These are phyloP conservation scores for Tribolium madens DNA, from an alignment of 1,140 invertebrate genomes.

Conservation along the genomic window DNA sequence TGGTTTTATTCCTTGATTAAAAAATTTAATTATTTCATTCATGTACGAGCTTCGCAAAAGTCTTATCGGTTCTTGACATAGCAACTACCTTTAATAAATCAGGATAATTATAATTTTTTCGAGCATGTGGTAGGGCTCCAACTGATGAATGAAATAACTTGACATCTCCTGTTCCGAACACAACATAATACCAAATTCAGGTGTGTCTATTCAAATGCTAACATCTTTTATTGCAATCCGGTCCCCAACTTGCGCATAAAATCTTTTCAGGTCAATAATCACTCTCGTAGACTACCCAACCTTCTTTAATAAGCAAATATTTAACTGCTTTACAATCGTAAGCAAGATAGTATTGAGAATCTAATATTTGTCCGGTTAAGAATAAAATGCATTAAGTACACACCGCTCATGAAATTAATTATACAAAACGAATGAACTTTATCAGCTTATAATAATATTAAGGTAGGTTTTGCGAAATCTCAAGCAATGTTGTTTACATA, in stretches of 20 bases:
- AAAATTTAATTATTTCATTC: too few species aligned
- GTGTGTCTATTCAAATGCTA: slow-evolving; percentile 29
- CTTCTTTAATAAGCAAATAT: slow-evolving; percentile 4
- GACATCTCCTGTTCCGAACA: background rate
- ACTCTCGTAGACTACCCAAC: slow-evolving; percentile 4
- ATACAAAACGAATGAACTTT: too few species aligned
- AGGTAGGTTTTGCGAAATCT: too few species aligned
- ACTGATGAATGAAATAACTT: background rate
- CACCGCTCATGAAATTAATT: too few species aligned
- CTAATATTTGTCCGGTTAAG: background rate
- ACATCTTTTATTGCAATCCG: slow-evolving; percentile 13
- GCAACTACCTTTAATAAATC: too few species aligned
- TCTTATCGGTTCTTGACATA: too few species aligned
- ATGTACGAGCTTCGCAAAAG: too few species aligned
- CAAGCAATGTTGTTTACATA: too few species aligned
- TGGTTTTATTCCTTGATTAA: background rate
- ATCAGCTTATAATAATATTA: too few species aligned
- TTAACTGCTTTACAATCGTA: background rate
- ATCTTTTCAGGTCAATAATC: slow-evolving; percentile 26
- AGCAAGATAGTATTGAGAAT: background rate
- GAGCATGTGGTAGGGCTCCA: background rate
- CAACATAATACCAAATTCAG: slow-evolving; percentile 14
- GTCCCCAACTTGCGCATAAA: slow-evolving; percentile 13
- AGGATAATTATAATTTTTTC: background rate
- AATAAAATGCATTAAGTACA: background rate